Conservation (phyloP, 2,797 vertebrate species). For the Sebastes diaconus region DNA sequence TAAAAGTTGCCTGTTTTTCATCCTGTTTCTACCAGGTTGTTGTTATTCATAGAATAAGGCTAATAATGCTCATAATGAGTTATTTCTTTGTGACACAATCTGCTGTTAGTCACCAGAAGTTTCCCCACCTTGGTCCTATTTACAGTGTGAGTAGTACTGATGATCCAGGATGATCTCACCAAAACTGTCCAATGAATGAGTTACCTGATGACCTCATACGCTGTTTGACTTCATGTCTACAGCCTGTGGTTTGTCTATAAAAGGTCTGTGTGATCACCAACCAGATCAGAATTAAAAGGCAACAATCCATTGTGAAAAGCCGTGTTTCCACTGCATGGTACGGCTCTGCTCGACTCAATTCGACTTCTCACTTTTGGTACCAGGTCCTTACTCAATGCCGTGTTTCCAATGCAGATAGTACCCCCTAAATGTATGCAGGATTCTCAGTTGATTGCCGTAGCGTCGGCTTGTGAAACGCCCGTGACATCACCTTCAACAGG, state of each 20-base stretch:
- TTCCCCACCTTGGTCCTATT: not conserved
- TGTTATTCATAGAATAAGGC: not conserved
- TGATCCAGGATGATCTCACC: not conserved
- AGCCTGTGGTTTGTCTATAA: not conserved
- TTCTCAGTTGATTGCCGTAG: no score
- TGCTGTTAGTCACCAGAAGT: not conserved
- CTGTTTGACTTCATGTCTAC: not conserved
- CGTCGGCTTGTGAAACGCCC: fast-evolving
- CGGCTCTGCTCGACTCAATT: no score
- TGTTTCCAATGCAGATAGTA: no score
- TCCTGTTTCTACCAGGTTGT: not conserved
- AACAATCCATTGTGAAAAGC: not conserved
- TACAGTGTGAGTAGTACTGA: not conserved
- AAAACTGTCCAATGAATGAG: not conserved
- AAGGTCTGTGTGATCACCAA: not conserved
- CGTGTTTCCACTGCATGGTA: not conserved
- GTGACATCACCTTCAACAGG: no score
- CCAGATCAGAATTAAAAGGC: no score
- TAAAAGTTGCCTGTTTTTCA: not conserved
- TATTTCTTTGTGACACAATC: not conserved
- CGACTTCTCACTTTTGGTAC: no score
- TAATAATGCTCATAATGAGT: not conserved
- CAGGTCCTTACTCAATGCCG: no score
- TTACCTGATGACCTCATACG: not conserved
- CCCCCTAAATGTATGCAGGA: no score